Percentiles rank a stretch among this genome's conserved stretches.
Evolutionary conservation across 2,888 invertebrate genomes (phyloP).

Genomic region (Agriopis leucophaearia): DNA sequence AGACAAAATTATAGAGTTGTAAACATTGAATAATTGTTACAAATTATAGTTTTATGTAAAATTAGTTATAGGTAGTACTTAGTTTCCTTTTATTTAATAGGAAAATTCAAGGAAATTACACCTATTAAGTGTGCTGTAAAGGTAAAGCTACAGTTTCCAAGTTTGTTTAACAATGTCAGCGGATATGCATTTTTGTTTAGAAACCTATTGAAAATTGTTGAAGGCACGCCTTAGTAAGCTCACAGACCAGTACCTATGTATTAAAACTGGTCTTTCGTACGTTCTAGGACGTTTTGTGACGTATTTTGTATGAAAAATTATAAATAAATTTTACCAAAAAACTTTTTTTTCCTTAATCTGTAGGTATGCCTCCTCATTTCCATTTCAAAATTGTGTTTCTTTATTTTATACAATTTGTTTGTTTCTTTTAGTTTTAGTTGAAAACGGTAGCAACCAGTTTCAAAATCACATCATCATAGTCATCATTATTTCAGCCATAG

Average conservation of each 20-base stretch:
- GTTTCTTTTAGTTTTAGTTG: no score
- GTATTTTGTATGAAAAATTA: constrained; percentile 17
- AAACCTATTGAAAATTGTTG: constrained; percentile 8
- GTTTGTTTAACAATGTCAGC: constrained; percentile 9
- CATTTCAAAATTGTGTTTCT: no score
- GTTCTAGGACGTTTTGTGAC: constrained; percentile 12
- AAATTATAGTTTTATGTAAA: neutral
- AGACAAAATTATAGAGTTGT: neutral
- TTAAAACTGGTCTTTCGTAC: no score
- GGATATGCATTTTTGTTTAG: constrained; percentile 30
- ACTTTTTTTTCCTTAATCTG: neutral
- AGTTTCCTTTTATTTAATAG: neutral
- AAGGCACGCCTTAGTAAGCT: constrained; percentile 12
- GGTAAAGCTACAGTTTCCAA: constrained; percentile 5
- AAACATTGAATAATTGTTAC: neutral
- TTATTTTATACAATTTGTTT: no score
- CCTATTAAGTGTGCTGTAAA: neutral
- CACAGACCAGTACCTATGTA: neutral
- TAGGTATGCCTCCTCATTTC: no score
- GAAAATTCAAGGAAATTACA: constrained; percentile 4
- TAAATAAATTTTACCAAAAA: neutral
- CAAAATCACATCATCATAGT: no score
- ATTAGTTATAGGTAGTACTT: no score
- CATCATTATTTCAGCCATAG: no score
- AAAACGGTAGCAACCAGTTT: no score